phyloP scores from a whole-genome alignment of 2,113 vertebrate genomes.

The Felis chaus region DNA sequence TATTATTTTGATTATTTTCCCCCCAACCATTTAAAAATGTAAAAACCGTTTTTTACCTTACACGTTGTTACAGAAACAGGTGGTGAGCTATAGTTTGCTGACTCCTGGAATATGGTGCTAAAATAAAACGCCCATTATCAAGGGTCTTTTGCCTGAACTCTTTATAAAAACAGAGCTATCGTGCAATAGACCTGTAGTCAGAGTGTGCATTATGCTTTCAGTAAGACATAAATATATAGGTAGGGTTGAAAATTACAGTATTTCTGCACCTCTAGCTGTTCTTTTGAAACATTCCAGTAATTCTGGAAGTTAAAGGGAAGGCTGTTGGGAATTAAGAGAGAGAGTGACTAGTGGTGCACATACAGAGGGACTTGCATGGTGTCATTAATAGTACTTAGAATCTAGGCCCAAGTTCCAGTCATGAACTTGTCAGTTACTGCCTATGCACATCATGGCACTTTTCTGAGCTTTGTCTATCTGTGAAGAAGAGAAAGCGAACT shows the following conservation, averaged over 20 bases:
- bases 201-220: background rate
- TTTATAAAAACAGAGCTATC: background rate
- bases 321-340: background rate
- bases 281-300: slow-evolving; percentile 12
- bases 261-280: background rate
- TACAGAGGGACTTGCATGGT: background rate
- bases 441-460: background rate
- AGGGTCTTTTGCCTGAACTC: background rate
- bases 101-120: background rate
- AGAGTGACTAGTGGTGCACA: background rate
- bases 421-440: background rate
- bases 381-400: background rate
- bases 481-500: background rate
- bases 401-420: background rate
- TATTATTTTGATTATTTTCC: background rate
- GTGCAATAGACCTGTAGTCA: background rate
- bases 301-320: background rate
- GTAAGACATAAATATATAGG: background rate
- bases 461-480: background rate
- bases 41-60: background rate
- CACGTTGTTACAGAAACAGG: background rate
- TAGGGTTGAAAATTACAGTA: background rate
- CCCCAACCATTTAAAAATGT: background rate
- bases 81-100: background rate
- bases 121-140: background rate